Percentiles rank a stretch among this genome's conserved stretches.
These are phyloP conservation scores for Cydia splendana DNA, from an alignment of 1,140 invertebrate species.

Conservation along the genomic window DNA sequence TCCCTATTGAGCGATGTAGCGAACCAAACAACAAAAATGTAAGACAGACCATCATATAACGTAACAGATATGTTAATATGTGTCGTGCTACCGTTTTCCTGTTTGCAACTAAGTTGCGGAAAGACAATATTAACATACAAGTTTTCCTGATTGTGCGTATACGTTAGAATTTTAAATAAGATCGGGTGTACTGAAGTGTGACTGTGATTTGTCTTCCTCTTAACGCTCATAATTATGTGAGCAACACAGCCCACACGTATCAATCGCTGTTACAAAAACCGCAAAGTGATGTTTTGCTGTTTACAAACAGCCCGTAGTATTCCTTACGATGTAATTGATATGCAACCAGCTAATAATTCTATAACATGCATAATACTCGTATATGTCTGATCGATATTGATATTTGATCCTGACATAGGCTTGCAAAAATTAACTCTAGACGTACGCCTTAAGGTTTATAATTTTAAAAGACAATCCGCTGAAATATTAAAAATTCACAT, in stretches of 20 bases:
- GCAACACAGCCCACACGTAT: background rate
- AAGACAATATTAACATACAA: too few relatives aligned
- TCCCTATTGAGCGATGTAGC: too few relatives aligned
- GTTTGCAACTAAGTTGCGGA: constrained; percentile 7
- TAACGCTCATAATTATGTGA: background rate
- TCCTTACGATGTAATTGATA: constrained; percentile 15
- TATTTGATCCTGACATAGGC: background rate
- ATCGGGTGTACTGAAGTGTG: too few relatives aligned
- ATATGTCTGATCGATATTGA: background rate
- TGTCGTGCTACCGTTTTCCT: constrained; percentile 10
- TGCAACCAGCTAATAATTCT: constrained; percentile 13
- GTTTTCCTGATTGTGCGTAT: constrained; percentile 3
- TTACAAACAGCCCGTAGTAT: constrained; percentile 29
- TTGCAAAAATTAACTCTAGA: background rate
- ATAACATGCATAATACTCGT: background rate
- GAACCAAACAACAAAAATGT: too few relatives aligned
- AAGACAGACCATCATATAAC: too few relatives aligned
- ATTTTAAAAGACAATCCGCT: background rate
- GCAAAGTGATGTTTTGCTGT: constrained; percentile 5
- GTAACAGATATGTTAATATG: background rate
- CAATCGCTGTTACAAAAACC: background rate
- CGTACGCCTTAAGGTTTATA: background rate
- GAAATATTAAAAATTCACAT: background rate
- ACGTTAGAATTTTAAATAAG: background rate
- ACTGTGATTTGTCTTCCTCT: too few relatives aligned